Conservation (phyloP, 2,888 invertebrate genomes). For the Drosophila glabriapex region DNA sequence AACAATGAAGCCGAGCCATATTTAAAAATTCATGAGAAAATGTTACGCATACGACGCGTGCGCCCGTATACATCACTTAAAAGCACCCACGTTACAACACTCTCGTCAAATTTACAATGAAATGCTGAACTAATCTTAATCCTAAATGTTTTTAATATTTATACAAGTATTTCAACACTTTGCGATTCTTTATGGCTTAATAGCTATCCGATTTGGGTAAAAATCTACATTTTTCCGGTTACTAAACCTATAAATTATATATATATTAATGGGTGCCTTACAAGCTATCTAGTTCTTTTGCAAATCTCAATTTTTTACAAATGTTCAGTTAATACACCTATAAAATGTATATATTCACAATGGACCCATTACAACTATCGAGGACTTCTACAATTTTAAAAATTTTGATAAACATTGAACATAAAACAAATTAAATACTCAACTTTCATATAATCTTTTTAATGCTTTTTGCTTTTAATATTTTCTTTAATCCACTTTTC, state of each 20-base stretch:
- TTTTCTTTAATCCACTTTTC: neutral
- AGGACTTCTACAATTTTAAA: neutral
- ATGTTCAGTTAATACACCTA: neutral
- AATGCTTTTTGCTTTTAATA: neutral
- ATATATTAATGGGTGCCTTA: neutral
- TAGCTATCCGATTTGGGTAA: too few species aligned
- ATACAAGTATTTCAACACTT: neutral
- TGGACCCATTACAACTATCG: too few species aligned
- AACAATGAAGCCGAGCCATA: slow-evolving; percentile 46
- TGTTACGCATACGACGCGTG: slow-evolving; percentile 58
- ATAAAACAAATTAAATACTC: neutral
- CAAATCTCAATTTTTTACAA: neutral
- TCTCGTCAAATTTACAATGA: neutral
- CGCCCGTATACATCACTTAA: slow-evolving; percentile 4
- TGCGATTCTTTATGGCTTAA: neutral
- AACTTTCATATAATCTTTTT: neutral
- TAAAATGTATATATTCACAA: neutral
- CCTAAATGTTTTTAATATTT: neutral
- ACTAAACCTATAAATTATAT: neutral
- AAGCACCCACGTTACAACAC: neutral
- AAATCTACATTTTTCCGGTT: neutral
- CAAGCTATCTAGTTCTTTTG: neutral
- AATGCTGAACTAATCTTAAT: neutral
- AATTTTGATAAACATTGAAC: neutral
- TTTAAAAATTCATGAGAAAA: slow-evolving; percentile 69